Evolutionary conservation across 2,888 invertebrate genomes (phyloP).

Genomic region (Incurvaria masculella): DNA sequence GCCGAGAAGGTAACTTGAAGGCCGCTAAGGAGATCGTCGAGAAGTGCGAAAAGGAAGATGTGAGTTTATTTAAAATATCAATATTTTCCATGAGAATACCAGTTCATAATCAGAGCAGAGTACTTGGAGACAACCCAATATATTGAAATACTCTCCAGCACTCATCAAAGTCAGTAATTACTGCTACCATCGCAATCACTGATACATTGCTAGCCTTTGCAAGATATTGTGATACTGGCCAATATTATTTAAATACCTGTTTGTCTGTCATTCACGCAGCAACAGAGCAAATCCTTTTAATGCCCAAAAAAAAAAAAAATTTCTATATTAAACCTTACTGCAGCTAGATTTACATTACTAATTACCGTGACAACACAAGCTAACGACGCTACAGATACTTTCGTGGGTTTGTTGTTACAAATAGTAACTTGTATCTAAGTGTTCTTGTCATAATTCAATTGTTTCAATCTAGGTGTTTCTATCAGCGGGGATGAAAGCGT

Average conservation of each 20-base stretch:
- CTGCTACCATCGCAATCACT: too few species aligned
- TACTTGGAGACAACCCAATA: too few species aligned
- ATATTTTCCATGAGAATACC: too few species aligned
- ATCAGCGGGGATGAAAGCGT: slow-evolving; percentile 65
- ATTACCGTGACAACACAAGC: too few species aligned
- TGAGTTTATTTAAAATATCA: too few species aligned
- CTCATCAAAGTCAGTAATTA: too few species aligned
- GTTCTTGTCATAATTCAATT: slow-evolving; percentile 13
- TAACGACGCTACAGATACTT: not conserved
- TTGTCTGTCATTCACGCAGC: too few species aligned
- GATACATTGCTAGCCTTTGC: too few species aligned
- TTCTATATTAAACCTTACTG: not conserved
- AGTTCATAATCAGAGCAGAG: too few species aligned
- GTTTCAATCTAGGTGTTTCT: slow-evolving; percentile 36
- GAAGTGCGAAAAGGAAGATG: slow-evolving; percentile 50
- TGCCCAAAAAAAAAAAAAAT: not conserved
- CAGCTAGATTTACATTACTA: not conserved
- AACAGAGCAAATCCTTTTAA: not conserved
- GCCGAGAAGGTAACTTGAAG: slow-evolving; percentile 50
- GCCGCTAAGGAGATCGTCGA: slow-evolving; percentile 53
- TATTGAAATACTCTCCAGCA: too few species aligned
- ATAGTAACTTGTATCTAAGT: slow-evolving; percentile 12
- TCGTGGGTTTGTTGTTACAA: not conserved
- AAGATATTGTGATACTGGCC: too few species aligned
- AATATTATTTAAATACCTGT: too few species aligned